Conservation (phyloP, 2,113 vertebrate species). For the Campylorhamphus procurvoides region DNA sequence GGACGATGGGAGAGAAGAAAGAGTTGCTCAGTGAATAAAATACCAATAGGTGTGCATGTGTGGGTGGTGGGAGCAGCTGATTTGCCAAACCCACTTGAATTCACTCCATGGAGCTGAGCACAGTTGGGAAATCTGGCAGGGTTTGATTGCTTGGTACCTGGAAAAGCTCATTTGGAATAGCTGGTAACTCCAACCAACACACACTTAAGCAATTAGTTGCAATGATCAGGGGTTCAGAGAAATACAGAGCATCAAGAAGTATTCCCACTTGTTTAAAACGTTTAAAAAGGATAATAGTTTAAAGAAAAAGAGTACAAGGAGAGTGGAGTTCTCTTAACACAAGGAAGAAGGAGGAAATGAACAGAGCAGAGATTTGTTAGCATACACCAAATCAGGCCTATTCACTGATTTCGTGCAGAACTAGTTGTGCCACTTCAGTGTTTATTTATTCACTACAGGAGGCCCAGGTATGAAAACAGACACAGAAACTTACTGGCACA, state of each 20-base stretch:
- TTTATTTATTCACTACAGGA: not conserved
- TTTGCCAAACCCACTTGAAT: constrained; percentile 6
- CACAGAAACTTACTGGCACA: not conserved
- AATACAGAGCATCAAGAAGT: not conserved
- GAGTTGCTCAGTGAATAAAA: not conserved
- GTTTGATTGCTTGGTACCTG: not conserved
- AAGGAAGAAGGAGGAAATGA: not conserved
- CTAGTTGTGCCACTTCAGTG: constrained; percentile 24
- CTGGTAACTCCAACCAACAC: not conserved
- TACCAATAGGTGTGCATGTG: not conserved
- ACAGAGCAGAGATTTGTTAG: not conserved
- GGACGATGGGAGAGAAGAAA: not conserved
- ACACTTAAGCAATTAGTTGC: not conserved
- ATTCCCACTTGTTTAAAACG: not conserved
- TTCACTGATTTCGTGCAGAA: not conserved
- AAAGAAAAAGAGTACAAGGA: not conserved
- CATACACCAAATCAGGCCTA: not conserved
- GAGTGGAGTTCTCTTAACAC: not conserved
- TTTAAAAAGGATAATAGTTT: not conserved
- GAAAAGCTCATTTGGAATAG: constrained; percentile 18
- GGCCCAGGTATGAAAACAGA: not conserved
- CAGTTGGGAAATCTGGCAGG: not conserved
- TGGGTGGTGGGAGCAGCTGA: constrained; percentile 35
- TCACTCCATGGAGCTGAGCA: rapidly evolving
- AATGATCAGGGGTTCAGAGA: not conserved